phyloP scores from a whole-genome alignment of 2,888 invertebrate genomes.

The Caenorhabditis sp. region DNA sequence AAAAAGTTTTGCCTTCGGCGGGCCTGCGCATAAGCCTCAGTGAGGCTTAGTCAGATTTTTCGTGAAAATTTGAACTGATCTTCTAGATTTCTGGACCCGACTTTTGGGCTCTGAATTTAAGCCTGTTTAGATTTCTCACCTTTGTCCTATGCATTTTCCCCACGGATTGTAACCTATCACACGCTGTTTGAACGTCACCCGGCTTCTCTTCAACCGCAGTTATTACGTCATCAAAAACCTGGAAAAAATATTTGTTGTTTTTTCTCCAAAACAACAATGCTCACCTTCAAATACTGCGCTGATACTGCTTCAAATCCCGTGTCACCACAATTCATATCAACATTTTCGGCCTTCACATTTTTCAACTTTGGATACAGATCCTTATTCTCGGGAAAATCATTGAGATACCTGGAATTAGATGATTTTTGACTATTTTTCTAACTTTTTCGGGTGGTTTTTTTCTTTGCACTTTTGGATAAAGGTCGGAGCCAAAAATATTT shows the following conservation, averaged over 20 bases:
- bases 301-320: conserved; percentile 59
- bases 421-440: background rate
- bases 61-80: too few species aligned
- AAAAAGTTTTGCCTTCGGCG: too few species aligned
- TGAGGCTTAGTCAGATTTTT: too few species aligned
- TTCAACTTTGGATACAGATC: conserved; percentile 60
- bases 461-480: too few species aligned
- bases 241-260: conserved; percentile 6
- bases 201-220: conserved; percentile 67
- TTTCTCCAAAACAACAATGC: background rate
- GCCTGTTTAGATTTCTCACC: too few species aligned
- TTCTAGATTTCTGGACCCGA: too few species aligned
- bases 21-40: too few species aligned
- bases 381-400: conserved; percentile 57
- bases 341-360: conserved; percentile 47
- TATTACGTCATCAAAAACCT: conserved; percentile 70
- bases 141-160: conserved; percentile 69
- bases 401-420: conserved; percentile 62
- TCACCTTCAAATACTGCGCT: conserved; percentile 62
- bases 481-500: too few species aligned
- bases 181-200: conserved; percentile 62
- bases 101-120: too few species aligned
- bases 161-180: conserved; percentile 57
- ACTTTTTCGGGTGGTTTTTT: too few species aligned
- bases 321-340: conserved; percentile 53